Percentiles rank a stretch among this genome's conserved stretches.
phyloP scores from a whole-genome alignment of 2,888 invertebrate species.

The Odontothrips loti region DNA sequence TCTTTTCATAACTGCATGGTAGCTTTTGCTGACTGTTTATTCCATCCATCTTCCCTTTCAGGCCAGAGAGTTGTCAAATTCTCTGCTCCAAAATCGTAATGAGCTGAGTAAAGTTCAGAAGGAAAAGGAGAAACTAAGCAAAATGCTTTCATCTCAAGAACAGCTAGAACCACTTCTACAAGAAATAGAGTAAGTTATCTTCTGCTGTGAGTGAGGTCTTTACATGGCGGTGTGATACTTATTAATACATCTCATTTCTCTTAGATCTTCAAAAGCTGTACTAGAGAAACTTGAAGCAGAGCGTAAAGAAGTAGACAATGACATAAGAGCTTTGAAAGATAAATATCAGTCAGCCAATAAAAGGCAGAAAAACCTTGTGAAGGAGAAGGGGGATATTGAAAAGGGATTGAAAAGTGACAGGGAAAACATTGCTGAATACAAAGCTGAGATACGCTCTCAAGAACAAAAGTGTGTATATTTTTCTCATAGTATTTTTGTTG shows the following conservation, averaged over 20 bases:
- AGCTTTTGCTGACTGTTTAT: background rate
- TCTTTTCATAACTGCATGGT: background rate
- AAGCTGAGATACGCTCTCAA: background rate
- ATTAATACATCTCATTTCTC: background rate
- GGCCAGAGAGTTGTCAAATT: background rate
- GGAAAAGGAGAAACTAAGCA: background rate
- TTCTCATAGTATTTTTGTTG: background rate
- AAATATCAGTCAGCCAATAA: background rate
- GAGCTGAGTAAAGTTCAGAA: background rate
- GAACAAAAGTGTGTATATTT: background rate
- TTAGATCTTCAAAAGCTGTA: background rate
- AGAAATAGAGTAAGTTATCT: background rate
- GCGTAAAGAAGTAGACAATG: conserved; percentile 25
- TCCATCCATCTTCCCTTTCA: background rate
- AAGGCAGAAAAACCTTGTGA: background rate
- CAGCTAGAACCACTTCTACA: background rate
- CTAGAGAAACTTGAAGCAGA: background rate
- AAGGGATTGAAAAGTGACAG: background rate
- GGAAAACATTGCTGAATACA: background rate
- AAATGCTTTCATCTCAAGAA: background rate
- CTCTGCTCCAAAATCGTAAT: too few species aligned
- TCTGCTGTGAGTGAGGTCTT: background rate
- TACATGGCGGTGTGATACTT: background rate
- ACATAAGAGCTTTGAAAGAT: conserved; percentile 28
- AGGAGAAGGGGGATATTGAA: background rate